Percentiles rank a stretch among this genome's conserved stretches.
Conservation (phyloP, 2,113 vertebrate species). For the Lanius ludovicianus region DNA sequence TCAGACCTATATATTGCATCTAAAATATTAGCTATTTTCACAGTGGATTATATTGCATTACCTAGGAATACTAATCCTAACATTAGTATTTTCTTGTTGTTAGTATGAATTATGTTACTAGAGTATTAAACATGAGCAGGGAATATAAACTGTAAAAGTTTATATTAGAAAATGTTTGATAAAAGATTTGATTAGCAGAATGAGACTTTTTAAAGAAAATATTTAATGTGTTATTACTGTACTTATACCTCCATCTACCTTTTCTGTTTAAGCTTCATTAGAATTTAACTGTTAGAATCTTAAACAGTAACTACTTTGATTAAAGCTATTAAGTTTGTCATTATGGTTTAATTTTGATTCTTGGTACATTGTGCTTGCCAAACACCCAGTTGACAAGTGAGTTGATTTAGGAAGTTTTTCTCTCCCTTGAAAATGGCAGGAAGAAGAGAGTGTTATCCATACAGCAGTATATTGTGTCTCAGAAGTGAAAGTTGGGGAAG, state of each 20-base stretch:
- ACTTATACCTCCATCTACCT: neutral
- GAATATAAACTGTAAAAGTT: neutral
- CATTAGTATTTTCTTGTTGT: slow-evolving; percentile 59
- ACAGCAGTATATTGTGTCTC: slow-evolving; percentile 47
- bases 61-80: slow-evolving; percentile 54
- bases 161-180: neutral
- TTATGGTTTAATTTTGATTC: neutral
- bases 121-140: slow-evolving; percentile 15
- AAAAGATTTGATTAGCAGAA: slow-evolving; percentile 31
- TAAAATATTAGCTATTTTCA: slow-evolving; percentile 53
- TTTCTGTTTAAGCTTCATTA: neutral
- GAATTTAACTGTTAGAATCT: neutral
- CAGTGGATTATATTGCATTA: slow-evolving; percentile 49
- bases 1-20: slow-evolving; percentile 9
- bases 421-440: slow-evolving; percentile 36
- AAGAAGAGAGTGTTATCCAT: slow-evolving; percentile 53
- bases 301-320: neutral
- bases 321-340: neutral
- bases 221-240: neutral
- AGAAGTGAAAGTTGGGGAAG: slow-evolving; percentile 67
- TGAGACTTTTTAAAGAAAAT: neutral
- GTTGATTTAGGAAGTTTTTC: neutral
- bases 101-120: slow-evolving; percentile 46
- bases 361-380: neutral
- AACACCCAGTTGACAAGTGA: neutral